These are phyloP conservation scores for Dendrocincla tyrannina DNA, from an alignment of 2,797 vertebrate genomes.

Conservation along the genomic window DNA sequence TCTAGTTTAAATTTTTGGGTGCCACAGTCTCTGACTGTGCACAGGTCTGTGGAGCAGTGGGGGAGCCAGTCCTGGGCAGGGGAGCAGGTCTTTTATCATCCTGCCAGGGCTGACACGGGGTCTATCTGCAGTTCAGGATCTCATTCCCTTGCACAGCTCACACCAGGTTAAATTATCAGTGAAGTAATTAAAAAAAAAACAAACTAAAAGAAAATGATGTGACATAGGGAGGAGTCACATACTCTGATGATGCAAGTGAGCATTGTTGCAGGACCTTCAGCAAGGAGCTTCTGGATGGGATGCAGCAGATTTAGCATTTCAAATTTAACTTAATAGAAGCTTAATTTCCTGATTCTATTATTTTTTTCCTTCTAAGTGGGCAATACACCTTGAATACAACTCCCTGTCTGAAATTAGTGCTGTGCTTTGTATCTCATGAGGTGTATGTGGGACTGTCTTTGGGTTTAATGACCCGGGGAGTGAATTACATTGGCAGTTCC, in stretches of 20 bases:
- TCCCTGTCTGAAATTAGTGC: background rate
- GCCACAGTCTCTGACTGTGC: background rate
- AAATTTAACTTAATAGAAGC: background rate
- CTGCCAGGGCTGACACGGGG: background rate
- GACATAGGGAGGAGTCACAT: background rate
- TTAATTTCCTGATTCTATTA: background rate
- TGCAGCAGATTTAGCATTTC: background rate
- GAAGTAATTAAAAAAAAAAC: background rate
- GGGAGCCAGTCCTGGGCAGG: background rate
- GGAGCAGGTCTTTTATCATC: too few species aligned
- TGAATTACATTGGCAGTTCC: background rate
- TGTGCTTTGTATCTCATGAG: background rate
- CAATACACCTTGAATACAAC: background rate
- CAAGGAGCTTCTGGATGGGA: background rate
- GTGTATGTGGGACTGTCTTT: background rate
- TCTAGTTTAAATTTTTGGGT: background rate
- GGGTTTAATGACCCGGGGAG: background rate
- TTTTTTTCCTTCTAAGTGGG: background rate
- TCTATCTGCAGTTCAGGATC: background rate
- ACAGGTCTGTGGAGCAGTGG: background rate
- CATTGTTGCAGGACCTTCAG: background rate
- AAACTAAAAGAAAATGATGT: background rate
- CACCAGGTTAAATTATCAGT: background rate
- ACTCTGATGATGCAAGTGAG: background rate
- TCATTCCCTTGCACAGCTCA: background rate